These are phyloP conservation scores for Tychaedon coryphoeus DNA, from an alignment of 2,113 vertebrate genomes.

Conservation along the genomic window DNA sequence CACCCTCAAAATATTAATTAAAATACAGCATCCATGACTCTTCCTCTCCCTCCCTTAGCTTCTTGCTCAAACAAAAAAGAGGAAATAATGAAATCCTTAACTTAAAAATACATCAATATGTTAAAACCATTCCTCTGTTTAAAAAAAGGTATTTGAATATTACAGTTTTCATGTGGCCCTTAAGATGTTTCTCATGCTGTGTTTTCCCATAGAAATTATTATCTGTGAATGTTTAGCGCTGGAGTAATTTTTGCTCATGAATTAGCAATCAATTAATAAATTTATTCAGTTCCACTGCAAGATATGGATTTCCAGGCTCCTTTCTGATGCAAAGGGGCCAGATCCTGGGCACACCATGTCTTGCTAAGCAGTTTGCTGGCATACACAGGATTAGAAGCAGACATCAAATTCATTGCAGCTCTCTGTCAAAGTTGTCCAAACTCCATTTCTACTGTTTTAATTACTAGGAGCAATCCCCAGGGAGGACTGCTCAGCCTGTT, in stretches of 20 bases:
- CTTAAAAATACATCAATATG: neutral
- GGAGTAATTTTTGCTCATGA: neutral
- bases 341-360: rapidly evolving
- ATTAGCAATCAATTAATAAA: neutral
- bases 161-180: neutral
- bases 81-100: neutral
- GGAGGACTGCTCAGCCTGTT: neutral
- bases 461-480: rapidly evolving
- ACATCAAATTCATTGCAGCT: neutral
- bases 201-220: neutral
- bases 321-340: neutral
- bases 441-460: neutral
- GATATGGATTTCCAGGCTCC: neutral
- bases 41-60: neutral
- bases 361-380: neutral
- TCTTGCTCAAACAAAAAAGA: neutral
- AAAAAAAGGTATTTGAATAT: neutral
- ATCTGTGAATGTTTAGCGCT: neutral
- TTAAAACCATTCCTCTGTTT: neutral
- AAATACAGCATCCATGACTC: neutral
- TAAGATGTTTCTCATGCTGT: neutral
- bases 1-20: neutral
- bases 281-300: neutral
- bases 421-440: neutral
- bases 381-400: neutral